These are phyloP conservation scores for Stichodactyla helianthus DNA, from an alignment of 64 coral and sea anemone genomes.

Conservation along the genomic window DNA sequence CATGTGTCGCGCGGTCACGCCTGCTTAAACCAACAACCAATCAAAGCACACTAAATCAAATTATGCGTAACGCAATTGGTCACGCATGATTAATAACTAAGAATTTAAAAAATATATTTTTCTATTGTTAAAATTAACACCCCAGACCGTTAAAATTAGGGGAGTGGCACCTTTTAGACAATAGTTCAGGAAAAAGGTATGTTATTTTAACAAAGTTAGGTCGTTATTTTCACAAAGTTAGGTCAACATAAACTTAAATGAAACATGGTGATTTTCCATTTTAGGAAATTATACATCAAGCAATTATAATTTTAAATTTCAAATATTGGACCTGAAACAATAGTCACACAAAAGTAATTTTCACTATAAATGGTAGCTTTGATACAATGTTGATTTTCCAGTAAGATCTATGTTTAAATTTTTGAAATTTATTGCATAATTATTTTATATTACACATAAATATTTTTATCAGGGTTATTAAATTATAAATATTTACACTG, in stretches of 20 bases:
- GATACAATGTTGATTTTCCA: neutral
- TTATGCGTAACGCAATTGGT: neutral
- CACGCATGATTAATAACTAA: neutral
- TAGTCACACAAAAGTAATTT: neutral
- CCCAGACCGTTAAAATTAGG: neutral
- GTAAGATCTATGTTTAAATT: neutral
- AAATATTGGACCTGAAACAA: neutral
- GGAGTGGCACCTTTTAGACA: neutral
- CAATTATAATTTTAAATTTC: neutral
- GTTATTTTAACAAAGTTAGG: neutral
- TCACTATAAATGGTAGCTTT: neutral
- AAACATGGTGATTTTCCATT: too few relatives aligned
- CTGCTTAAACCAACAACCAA: neutral
- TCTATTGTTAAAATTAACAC: neutral
- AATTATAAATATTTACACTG: too few relatives aligned
- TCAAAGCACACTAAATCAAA: neutral
- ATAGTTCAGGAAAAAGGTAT: neutral
- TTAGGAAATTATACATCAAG: too few relatives aligned
- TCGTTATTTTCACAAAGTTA: neutral
- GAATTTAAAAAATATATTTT: neutral
- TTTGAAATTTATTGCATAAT: neutral
- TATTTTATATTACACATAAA: too few relatives aligned
- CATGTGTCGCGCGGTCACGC: slow-evolving; percentile 6
- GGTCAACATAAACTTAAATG: neutral
- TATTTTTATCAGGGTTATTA: too few relatives aligned